A percentile compares a stretch with the other conserved stretches of the same genome.
These are phyloP conservation scores for Phoxinus phoxinus DNA, from an alignment of 2,113 vertebrate species.

Conservation along the genomic window DNA sequence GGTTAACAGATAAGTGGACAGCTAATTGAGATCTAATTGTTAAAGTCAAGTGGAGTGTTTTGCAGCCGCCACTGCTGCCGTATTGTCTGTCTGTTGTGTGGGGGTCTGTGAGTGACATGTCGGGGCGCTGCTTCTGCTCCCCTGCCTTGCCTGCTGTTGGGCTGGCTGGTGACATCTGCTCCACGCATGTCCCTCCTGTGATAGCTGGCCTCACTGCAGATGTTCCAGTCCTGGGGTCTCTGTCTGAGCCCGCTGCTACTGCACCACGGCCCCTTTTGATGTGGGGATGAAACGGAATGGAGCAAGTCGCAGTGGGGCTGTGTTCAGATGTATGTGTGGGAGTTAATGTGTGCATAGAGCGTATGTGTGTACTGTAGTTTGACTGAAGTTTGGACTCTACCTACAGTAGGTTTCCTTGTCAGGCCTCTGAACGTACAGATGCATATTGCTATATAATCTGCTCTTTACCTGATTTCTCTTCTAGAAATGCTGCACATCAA, in stretches of 20 bases:
- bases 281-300: slow-evolving; percentile 88
- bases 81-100: slow-evolving; percentile 57
- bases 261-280: slow-evolving; percentile 82
- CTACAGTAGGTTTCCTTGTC: neutral
- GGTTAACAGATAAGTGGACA: slow-evolving; percentile 50
- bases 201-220: slow-evolving; percentile 82
- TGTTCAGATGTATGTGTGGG: slow-evolving; percentile 33
- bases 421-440: neutral
- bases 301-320: slow-evolving; percentile 78
- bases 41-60: slow-evolving; percentile 39
- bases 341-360: neutral
- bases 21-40: slow-evolving; percentile 42
- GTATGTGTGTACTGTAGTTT: slow-evolving; percentile 8
- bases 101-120: slow-evolving; percentile 60
- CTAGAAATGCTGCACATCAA: neutral
- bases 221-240: slow-evolving; percentile 84
- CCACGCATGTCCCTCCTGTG: slow-evolving; percentile 85
- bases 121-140: slow-evolving; percentile 47
- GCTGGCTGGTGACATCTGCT: slow-evolving; percentile 87
- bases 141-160: slow-evolving; percentile 62
- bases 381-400: slow-evolving; percentile 4
- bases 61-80: slow-evolving; percentile 10
- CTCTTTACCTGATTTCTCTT: neutral
- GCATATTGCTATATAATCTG: neutral
- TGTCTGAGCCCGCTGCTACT: slow-evolving; percentile 80